Base-by-base conservation (phyloP, 2,888 invertebrate species). In the Neelides folsomi region DNA sequence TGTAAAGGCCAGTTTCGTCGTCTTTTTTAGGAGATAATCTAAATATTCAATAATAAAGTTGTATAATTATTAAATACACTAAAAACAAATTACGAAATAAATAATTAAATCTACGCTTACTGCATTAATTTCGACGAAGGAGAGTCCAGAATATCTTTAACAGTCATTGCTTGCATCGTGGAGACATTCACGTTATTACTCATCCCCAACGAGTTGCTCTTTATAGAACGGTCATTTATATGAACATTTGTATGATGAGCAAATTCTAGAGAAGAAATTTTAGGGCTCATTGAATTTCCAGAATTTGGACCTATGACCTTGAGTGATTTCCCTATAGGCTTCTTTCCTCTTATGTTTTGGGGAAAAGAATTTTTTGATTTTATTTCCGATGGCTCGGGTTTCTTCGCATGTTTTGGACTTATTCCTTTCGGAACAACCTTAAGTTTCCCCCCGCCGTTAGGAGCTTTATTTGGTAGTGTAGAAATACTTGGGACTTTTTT, bases 1-100 rank as follows among this genome's bases (percentile, higher is more conserved):
- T 80, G 69, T 77, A 79, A 20, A 52, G 16, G 20, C 41, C 36
- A 27, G 15, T 44, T 42, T 64, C 36, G 9, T 57, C 59, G 18
- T 57, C 54, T 36, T 56, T 56, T 18, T 48, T 40, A 9, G 54
- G 54, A 13, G 56, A 58, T 27, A 49, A 48, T 36, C 58, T 58
- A 35, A 1, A 51, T 38, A 9, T 42, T 6, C 9, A 47, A 35
- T n/a, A 16, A 36, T n/a, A n/a, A n/a, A n/a, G n/a, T n/a, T n/a
- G n/a, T n/a, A n/a, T n/a, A n/a, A n/a, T n/a, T n/a, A n/a, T n/a
- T n/a, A n/a, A n/a, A n/a, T n/a, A n/a, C n/a, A n/a, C n/a, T n/a
- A n/a, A n/a, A n/a, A n/a, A n/a, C n/a, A n/a, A n/a, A n/a, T n/a
- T n/a, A n/a, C n/a, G n/a, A n/a, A n/a, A n/a, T n/a, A n/a, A n/a